Evolutionary conservation across 2,888 invertebrate genomes (phyloP).

Genomic region (Tachina fera): DNA sequence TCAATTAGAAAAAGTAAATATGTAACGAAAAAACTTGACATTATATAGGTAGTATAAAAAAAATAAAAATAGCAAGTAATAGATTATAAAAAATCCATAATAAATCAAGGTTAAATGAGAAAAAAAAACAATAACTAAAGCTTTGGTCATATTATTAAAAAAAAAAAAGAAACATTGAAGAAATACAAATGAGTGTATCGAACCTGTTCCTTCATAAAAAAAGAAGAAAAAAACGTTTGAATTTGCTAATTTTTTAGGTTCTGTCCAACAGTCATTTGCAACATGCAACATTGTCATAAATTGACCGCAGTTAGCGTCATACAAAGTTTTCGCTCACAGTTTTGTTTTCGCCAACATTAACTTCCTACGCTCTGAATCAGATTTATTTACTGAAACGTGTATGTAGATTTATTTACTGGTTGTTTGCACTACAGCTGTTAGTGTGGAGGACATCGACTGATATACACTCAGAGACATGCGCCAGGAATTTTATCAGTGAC

Average conservation of each 20-base stretch:
- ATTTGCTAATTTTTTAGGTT: background rate
- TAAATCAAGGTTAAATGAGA: conserved; percentile 37
- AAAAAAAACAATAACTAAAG: background rate
- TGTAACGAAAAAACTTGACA: background rate
- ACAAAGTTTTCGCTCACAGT: background rate
- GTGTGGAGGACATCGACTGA: background rate
- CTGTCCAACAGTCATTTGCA: background rate
- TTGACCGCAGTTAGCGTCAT: background rate
- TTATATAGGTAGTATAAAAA: background rate
- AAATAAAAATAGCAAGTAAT: background rate
- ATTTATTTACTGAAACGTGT: background rate
- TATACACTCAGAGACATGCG: background rate
- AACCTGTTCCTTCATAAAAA: background rate
- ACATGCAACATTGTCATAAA: conserved; percentile 38
- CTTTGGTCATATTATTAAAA: conserved; percentile 24
- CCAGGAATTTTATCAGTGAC: background rate
- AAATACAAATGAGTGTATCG: background rate
- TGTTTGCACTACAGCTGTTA: background rate
- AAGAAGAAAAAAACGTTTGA: background rate
- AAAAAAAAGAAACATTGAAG: conserved; percentile 4
- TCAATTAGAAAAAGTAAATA: background rate
- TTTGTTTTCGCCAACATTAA: background rate
- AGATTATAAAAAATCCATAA: conserved; percentile 25
- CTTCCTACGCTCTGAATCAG: conserved; percentile 12
- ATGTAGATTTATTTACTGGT: background rate